Evolutionary conservation across 2,797 vertebrate species (phyloP), one percentile per base, ranked within the genome.

Genomic region (Trachurus trachurus): DNA sequence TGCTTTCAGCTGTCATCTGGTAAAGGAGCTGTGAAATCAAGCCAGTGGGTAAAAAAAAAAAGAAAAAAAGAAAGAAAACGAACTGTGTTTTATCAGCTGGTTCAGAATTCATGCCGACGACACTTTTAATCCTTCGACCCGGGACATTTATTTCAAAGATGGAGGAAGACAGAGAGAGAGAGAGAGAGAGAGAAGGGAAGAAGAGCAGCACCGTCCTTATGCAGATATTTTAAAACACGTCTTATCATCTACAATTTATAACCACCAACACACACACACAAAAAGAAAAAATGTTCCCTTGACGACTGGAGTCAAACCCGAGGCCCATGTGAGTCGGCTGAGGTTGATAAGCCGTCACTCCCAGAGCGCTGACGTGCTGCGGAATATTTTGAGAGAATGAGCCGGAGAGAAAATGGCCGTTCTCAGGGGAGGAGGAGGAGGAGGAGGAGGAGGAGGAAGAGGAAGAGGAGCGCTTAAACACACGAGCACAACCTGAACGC

Each of bases 1-100:
- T 39, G 57, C 76, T 85, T 74, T 57, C n/a, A 86, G 84, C 81
- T 52, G 68, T 75, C 69, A 9, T 76, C 78, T 80, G 65, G 77
- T 74, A 70, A 80, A 87, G 66, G 58, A 82, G 85, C 81, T 74
- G 76, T 87, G 84, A 91, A 87, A 89, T 87, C 54, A 66, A 74
- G 71, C 50, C 54, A 65, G 66, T 83, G 59, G 71, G 57, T 68
- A 60, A 6, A 34, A 34, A 34, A 74, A 80, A 26, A 26, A 1
- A 26, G 1, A 26, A 26, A 26, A 26, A 26, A 1, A 26, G 1
- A 26, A 26, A 26, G 3, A 26, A 26, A 26, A 26, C 61, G 66
- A 34, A 71, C 71, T 31, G 21, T 50, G 80, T 70, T 78, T 82
- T 74, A 87, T 80, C 61, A 42, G 70, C 74, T 2, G 61, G 6